Base-by-base conservation (phyloP, 2,113 vertebrate species). In the Centropristis striata region DNA sequence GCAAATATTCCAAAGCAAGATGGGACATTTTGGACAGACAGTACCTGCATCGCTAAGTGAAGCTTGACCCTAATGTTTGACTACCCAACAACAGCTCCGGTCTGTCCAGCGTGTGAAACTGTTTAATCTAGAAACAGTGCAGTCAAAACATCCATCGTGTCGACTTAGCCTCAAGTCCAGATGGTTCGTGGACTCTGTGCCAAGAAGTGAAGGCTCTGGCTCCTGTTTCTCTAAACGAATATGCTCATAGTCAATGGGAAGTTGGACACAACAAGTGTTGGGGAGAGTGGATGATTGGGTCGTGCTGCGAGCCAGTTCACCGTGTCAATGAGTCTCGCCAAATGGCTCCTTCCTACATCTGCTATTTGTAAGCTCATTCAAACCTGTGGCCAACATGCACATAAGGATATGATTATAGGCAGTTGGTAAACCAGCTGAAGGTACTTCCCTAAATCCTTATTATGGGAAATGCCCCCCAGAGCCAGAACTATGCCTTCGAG, bases 141-240 rank as follows among this genome's bases (percentile, higher is more conserved):
- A 88, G 89, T 89, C 90, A 92, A 91, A 93, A 92, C 91, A 91
- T 88, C 86, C 86, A 88, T 88, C 75, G 47, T 60, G 79, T 83
- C 46, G 27, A 81, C 73, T 88, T 89, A 88, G 79, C 77, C 75
- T 67, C 78, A 74, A 77, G 78, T 89, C 84, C 93, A 94, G 92
- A 94, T 92, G 92, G 83, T 87, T 91, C 73, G 36, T 25, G 53
- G 75, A 60, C 75, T 46, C 49, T 14, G 75, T 74, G 90, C 90
- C 91, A 91, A 78, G 65, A 66, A 77, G 81, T 23, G 69, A 90
- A 91, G 37, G 69, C 83, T 73, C 82, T 83, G 86, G 88, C 90
- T 92, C 83, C 78, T 47, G 77, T 86, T 87, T 71, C 77, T 76
- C 83, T 50, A 81, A 81, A 90, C 32, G 72, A 90, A 86, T 82